phyloP scores from a whole-genome alignment of 2,113 vertebrate genomes.

The Orcinus orca region DNA sequence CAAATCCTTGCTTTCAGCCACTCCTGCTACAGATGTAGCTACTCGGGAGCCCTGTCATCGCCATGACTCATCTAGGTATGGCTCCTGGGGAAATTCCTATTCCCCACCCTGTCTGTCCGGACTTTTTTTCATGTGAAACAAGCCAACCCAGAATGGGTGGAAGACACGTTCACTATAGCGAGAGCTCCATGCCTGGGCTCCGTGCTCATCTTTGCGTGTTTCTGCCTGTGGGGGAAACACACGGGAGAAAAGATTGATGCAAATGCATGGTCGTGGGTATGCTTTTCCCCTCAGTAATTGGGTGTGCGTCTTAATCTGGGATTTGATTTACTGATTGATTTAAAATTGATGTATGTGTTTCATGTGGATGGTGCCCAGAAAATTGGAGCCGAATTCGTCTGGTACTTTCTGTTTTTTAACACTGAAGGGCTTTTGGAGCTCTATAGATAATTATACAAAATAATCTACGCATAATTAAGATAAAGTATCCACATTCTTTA shows the following conservation, averaged over 20 bases:
- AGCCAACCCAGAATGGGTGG: background rate
- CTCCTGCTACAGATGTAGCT: background rate
- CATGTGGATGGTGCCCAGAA: background rate
- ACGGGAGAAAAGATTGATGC: background rate
- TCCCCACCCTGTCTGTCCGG: background rate
- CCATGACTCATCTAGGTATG: fast-evolving
- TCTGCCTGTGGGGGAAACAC: background rate
- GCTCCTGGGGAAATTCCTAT: background rate
- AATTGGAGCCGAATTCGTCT: background rate
- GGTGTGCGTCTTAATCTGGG: slow-evolving; percentile 35
- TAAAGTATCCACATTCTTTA: background rate
- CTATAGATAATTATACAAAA: background rate
- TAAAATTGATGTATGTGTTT: background rate
- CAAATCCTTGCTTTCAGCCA: background rate
- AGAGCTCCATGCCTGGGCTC: background rate
- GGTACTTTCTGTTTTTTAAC: slow-evolving; percentile 14
- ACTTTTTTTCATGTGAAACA: background rate
- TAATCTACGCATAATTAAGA: background rate
- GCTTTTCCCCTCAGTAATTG: background rate
- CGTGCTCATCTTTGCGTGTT: background rate
- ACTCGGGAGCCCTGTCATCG: background rate
- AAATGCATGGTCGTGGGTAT: background rate
- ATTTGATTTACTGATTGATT: slow-evolving; percentile 38
- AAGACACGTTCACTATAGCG: fast-evolving
- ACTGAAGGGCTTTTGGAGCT: background rate